A percentile compares a stretch with the other conserved stretches of the same genome.
Evolutionary conservation across 2,113 vertebrate genomes (phyloP).

Genomic region (Oenanthe melanoleuca): DNA sequence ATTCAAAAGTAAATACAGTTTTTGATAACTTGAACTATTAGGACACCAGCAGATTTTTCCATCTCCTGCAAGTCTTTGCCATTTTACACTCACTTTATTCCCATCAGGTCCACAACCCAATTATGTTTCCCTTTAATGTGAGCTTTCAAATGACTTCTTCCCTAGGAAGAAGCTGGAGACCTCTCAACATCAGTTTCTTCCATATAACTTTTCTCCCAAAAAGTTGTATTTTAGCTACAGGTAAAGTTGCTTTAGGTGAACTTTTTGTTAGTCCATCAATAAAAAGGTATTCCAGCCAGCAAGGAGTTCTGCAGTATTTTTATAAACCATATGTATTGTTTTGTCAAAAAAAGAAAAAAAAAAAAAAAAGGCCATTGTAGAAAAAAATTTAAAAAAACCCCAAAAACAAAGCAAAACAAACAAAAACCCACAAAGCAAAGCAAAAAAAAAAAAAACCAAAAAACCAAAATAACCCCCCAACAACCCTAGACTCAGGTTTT

Average conservation of each 20-base stretch:
- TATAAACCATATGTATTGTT: neutral
- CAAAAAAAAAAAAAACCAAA: neutral
- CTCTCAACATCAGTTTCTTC: neutral
- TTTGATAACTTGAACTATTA: neutral
- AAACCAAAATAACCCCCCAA: neutral
- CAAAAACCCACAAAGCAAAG: neutral
- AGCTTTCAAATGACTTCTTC: neutral
- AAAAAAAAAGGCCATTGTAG: neutral
- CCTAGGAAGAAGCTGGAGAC: neutral
- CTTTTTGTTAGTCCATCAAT: neutral
- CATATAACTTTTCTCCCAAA: neutral
- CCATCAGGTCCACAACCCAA: neutral
- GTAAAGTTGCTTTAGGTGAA: neutral
- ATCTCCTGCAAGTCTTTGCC: neutral
- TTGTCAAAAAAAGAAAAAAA: neutral
- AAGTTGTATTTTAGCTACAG: neutral
- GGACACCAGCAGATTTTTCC: neutral
- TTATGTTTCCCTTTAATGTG: neutral
- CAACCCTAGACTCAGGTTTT: neutral
- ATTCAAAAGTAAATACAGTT: conserved; percentile 12
- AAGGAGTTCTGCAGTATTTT: neutral
- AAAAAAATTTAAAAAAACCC: neutral
- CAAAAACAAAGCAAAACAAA: no score
- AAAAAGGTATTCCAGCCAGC: neutral
- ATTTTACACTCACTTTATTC: conserved; percentile 1